Percentiles rank a stretch among this genome's conserved stretches.
Evolutionary conservation across 2,888 invertebrate genomes (phyloP).

Genomic region (Biston stratarius): DNA sequence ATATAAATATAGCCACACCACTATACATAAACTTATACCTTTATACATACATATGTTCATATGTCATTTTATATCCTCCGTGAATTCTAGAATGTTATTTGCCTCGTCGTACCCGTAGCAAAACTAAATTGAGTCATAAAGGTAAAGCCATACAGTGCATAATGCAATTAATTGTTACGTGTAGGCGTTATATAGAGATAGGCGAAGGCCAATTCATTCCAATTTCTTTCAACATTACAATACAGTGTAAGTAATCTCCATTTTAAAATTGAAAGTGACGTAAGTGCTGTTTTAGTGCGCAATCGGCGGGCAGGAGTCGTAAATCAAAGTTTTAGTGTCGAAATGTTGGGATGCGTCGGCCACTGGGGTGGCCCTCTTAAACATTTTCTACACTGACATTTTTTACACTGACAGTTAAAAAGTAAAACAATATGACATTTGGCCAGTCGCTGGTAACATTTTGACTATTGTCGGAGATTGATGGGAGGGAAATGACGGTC

Average conservation of each 20-base stretch:
- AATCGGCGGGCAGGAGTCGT: conserved; percentile 82
- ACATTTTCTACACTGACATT: conserved; percentile 66
- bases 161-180: background rate
- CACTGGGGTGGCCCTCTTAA: conserved; percentile 82
- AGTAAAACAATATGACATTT: conserved; percentile 80
- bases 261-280: conserved; percentile 87
- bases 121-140: background rate
- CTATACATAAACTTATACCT: too few relatives aligned
- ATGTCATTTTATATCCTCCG: too few relatives aligned
- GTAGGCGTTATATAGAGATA: background rate
- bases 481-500: conserved; percentile 56
- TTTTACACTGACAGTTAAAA: conserved; percentile 61
- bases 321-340: conserved; percentile 86
- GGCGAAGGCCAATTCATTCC: background rate
- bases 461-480: conserved; percentile 74
- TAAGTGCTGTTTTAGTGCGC: conserved; percentile 85
- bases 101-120: background rate
- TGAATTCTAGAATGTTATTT: too few relatives aligned
- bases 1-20: too few relatives aligned
- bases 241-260: conserved; percentile 68
- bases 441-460: conserved; percentile 65
- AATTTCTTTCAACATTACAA: conserved; percentile 46
- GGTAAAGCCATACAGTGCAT: too few relatives aligned
- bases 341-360: conserved; percentile 84
- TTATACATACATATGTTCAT: too few relatives aligned